Conservation (phyloP, 2,797 vertebrate species). For the Pangasius mekongensis region DNA sequence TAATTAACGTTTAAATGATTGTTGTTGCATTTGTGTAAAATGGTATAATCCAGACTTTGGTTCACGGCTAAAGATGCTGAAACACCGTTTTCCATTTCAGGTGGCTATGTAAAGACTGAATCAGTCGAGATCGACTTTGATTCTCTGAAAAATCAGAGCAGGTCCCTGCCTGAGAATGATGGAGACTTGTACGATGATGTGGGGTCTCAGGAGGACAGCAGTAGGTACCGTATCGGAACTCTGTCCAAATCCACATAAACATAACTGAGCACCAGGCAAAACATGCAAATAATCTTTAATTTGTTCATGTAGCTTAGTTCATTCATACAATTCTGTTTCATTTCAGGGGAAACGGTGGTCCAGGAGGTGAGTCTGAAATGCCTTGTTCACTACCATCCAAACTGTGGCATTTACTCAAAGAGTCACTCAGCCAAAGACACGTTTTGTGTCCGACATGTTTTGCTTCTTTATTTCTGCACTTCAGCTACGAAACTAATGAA, state of each 20-base stretch:
- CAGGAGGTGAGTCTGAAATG: conserved; percentile 76
- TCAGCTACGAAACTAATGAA: background rate
- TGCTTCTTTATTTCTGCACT: background rate
- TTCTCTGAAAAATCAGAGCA: conserved; percentile 73
- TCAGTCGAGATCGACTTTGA: conserved; percentile 88
- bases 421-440: background rate
- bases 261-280: background rate
- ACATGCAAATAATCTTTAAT: background rate
- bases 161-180: conserved; percentile 63
- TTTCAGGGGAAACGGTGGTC: conserved; percentile 71
- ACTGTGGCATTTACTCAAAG: background rate
- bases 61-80: background rate
- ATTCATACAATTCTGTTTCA: conserved; percentile 43
- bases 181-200: conserved; percentile 88
- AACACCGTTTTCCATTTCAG: conserved; percentile 65
- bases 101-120: conserved; percentile 91
- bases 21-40: background rate
- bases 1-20: background rate
- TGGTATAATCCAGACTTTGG: background rate
- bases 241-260: background rate
- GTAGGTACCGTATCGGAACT: conserved; percentile 28
- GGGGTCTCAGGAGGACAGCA: conserved; percentile 67
- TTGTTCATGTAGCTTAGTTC: background rate
- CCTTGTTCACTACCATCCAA: background rate
- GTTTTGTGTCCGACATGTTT: background rate